Evolutionary conservation across 1,140 invertebrate species (phyloP), one percentile per base, ranked within the genome.

Genomic region (Coelopa frigida): DNA sequence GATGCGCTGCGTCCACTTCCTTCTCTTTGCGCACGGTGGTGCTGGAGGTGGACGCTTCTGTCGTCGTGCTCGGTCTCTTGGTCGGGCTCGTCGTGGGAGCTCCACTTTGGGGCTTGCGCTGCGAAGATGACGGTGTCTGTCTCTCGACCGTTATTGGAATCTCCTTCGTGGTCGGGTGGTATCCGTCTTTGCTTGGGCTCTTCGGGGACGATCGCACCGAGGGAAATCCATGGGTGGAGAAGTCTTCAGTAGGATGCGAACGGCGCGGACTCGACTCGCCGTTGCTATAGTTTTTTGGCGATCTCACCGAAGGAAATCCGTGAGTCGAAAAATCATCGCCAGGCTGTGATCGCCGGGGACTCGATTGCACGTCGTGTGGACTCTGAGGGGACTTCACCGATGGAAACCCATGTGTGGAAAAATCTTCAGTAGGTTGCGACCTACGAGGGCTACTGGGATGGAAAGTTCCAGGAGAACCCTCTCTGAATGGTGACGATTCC

Each of bases 1-100:
- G 75, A 59, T 85, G 83, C 17, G 81, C 77, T 6, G 82, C 78
- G 58, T 80, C 82, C 42, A 77, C 72, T 35, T 66, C 62, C 15
- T 58, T 50, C 80, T 67, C 63, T 53, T 67, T 67, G 17, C 58
- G 52, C 47, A 67, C 76, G 56, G 35, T 18, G 75, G 36, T 1
- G 53, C 44, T 40, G 29, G 29, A 38, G n/a, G 31, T 31, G 38
- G 22, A 47, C 18, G 31, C 56, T 11, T 51, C 53, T 20, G 49
- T 45, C 2, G 48, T 49, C n/a, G 49, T 52, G 11, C 39, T 26
- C 14, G 21, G 24, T 12, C 36, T 26, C 36, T 22, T 29, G 11
- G 44, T 45, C 36, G 46, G 2, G 6, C 11, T 26, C 12, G 43
- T 31, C 39, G 17, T 45, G 49, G 18, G 35, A 40, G 41, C 47